These are phyloP conservation scores for Burhinus oedicnemus DNA, from an alignment of 2,113 vertebrate species.

Conservation along the genomic window DNA sequence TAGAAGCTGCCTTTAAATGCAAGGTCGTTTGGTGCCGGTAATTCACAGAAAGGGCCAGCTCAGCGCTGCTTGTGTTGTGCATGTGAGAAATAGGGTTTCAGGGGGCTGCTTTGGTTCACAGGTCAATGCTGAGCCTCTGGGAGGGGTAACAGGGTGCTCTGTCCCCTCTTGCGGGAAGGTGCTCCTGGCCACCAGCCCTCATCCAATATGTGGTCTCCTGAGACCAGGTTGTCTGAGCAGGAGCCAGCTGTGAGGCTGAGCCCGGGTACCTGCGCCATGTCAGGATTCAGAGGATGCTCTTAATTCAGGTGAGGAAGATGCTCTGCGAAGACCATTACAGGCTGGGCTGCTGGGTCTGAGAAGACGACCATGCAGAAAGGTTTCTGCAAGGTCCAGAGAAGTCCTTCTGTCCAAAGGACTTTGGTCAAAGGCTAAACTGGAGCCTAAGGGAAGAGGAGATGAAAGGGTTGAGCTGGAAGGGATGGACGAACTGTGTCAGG, in stretches of 20 bases:
- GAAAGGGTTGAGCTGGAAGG: not conserved
- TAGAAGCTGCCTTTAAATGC: not conserved
- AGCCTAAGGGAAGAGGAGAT: not conserved
- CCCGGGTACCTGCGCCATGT: accelerated
- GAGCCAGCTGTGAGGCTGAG: not conserved
- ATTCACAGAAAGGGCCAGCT: not conserved
- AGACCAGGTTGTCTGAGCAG: not conserved
- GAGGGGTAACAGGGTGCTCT: not conserved
- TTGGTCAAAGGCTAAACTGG: not conserved
- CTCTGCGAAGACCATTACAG: not conserved
- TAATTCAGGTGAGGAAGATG: not conserved
- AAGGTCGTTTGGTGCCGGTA: accelerated
- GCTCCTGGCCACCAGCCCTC: not conserved
- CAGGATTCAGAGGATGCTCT: too few relatives aligned
- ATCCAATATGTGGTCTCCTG: not conserved
- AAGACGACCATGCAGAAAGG: accelerated
- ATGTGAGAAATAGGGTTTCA: not conserved
- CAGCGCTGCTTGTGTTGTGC: accelerated
- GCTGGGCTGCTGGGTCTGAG: not conserved
- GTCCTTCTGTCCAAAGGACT: not conserved
- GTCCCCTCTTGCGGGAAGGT: not conserved
- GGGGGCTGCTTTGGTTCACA: not conserved
- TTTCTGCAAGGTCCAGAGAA: not conserved
- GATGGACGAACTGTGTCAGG: not conserved
- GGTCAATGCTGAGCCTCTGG: not conserved